phyloP scores from a whole-genome alignment of 1,140 invertebrate genomes.

The Diprion similis region DNA sequence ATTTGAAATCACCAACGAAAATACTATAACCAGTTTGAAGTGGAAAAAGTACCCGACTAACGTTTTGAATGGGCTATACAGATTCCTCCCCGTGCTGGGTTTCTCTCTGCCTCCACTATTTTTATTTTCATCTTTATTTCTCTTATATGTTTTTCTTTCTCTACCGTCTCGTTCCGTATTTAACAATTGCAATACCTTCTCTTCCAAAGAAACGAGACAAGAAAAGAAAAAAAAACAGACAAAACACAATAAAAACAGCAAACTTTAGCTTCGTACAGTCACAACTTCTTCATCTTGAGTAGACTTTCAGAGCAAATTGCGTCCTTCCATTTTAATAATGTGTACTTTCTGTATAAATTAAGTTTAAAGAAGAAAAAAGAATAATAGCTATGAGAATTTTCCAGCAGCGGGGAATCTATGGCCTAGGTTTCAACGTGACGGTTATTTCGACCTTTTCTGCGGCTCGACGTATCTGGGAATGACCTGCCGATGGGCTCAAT shows the following conservation, averaged over 20 bases:
- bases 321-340: too few species aligned
- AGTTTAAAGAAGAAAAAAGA: too few species aligned
- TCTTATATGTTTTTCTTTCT: too few species aligned
- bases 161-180: neutral
- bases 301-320: too few species aligned
- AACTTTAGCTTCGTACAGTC: too few species aligned
- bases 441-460: neutral
- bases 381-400: too few species aligned
- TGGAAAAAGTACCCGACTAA: neutral
- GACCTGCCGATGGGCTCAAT: neutral
- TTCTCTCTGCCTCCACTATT: neutral
- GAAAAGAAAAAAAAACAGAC: neutral
- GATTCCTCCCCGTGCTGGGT: neutral
- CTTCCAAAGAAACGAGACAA: neutral
- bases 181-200: neutral
- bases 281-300: too few species aligned
- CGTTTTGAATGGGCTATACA: neutral
- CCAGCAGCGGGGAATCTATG: too few species aligned
- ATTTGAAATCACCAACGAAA: neutral
- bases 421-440: too few species aligned
- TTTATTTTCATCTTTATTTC: neutral
- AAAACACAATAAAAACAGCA: too few species aligned
- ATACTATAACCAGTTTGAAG: conserved; percentile 2
- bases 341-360: too few species aligned
- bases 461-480: neutral